Percentiles rank a stretch among this genome's conserved stretches.
Evolutionary conservation across 2,113 vertebrate genomes (phyloP).

Genomic region (Centropus unirufus): DNA sequence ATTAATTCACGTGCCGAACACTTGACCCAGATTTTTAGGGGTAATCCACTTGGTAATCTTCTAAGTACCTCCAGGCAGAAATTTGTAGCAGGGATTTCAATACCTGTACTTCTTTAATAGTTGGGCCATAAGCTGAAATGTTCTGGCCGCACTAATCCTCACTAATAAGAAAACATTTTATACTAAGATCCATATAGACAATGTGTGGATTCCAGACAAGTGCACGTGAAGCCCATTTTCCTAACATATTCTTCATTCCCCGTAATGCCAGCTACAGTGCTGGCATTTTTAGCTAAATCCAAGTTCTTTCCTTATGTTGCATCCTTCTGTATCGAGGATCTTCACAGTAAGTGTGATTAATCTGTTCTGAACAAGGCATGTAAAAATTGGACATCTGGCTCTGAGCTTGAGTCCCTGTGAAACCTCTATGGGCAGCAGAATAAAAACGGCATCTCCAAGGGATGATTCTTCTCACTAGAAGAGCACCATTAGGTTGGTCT

Average conservation of each 20-base stretch:
- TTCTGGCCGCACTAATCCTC: conserved; percentile 44
- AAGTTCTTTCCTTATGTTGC: neutral
- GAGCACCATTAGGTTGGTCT: neutral
- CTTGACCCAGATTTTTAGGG: conserved; percentile 19
- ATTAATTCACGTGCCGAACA: conserved; percentile 4
- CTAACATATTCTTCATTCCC: neutral
- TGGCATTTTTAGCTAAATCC: neutral
- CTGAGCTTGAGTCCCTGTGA: neutral
- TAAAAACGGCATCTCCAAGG: neutral
- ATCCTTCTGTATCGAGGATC: neutral
- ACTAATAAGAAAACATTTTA: conserved; percentile 44
- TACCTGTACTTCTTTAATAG: conserved; percentile 2
- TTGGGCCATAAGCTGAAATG: neutral
- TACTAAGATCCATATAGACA: neutral
- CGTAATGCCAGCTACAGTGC: neutral
- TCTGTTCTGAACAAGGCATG: neutral
- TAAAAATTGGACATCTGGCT: neutral
- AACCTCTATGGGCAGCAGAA: neutral
- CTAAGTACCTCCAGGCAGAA: conserved; percentile 33
- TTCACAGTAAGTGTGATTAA: neutral
- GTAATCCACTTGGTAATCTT: conserved; percentile 47
- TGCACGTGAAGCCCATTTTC: neutral
- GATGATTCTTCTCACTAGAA: conserved; percentile 11
- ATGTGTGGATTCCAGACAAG: neutral
- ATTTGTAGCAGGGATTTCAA: conserved; percentile 23